Conservation (phyloP, 2,113 vertebrate species). For the Pterocles gutturalis region DNA sequence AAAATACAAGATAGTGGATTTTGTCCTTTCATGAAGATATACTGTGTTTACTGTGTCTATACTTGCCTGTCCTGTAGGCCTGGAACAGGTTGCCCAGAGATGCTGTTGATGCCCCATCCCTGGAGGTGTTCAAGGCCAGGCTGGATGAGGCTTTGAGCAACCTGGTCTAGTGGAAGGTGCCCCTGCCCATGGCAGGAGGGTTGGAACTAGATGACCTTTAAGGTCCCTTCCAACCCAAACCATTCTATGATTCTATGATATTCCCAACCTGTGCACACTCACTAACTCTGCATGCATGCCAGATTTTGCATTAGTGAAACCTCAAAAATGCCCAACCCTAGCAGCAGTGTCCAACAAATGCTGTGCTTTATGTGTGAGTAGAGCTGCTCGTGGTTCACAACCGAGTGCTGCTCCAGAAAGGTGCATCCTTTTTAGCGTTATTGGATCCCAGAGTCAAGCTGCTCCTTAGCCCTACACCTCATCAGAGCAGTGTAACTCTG, state of each 20-base stretch:
- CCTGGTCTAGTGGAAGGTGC: no score
- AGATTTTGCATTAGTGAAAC: background rate
- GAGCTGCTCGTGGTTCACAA: background rate
- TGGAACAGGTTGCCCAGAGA: background rate
- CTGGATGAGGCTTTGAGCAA: no score
- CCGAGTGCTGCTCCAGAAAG: background rate
- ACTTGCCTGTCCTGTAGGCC: background rate
- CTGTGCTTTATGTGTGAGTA: background rate
- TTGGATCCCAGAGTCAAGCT: background rate
- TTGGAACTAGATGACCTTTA: no score
- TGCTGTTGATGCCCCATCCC: no score
- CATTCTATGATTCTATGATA: background rate
- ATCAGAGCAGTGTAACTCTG: background rate
- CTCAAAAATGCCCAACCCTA: background rate
- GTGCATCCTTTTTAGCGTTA: background rate
- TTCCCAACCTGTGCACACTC: background rate
- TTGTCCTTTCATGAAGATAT: background rate
- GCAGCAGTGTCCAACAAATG: background rate
- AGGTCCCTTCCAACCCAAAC: no score
- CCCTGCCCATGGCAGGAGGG: no score
- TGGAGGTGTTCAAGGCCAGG: no score
- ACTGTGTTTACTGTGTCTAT: background rate
- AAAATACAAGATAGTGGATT: background rate
- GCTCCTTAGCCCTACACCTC: background rate
- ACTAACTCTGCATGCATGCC: background rate